A percentile compares a stretch with the other conserved stretches of the same genome.
Evolutionary conservation across 2,888 invertebrate genomes (phyloP).

Genomic region (Eupithecia insigniata): DNA sequence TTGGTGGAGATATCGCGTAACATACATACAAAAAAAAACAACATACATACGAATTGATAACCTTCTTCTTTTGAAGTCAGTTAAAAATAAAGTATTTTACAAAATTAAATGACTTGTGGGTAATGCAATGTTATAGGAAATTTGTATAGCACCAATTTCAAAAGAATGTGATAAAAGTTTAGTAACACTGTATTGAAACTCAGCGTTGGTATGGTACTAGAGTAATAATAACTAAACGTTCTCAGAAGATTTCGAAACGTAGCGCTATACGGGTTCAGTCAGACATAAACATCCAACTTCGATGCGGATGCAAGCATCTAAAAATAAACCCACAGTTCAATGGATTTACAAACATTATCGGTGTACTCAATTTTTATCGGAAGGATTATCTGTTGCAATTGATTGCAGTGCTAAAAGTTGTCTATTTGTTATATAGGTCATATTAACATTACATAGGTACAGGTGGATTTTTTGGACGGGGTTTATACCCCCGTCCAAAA

Average conservation of each 20-base stretch:
- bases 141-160: slow-evolving; percentile 2
- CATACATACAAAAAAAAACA: too few relatives aligned
- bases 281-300: slow-evolving; percentile 79
- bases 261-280: slow-evolving; percentile 65
- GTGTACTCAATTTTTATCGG: slow-evolving; percentile 33
- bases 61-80: too few relatives aligned
- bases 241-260: slow-evolving; percentile 73
- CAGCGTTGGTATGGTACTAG: slow-evolving; percentile 38
- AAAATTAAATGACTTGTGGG: not conserved
- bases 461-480: too few relatives aligned
- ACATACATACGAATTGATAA: too few relatives aligned
- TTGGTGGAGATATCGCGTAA: too few relatives aligned
- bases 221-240: slow-evolving; percentile 58
- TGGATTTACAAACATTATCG: slow-evolving; percentile 46
- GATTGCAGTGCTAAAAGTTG: not conserved
- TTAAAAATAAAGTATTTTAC: not conserved
- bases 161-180: slow-evolving; percentile 25
- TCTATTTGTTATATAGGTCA: not conserved
- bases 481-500: too few relatives aligned
- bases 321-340: slow-evolving; percentile 63
- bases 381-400: slow-evolving; percentile 28
- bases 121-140: not conserved
- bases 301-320: slow-evolving; percentile 71
- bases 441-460: too few relatives aligned
- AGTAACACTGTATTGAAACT: slow-evolving; percentile 35